A percentile compares a stretch with the other conserved stretches of the same genome.
phyloP scores from a whole-genome alignment of 2,888 invertebrate genomes.

The Tortricodes alternella region DNA sequence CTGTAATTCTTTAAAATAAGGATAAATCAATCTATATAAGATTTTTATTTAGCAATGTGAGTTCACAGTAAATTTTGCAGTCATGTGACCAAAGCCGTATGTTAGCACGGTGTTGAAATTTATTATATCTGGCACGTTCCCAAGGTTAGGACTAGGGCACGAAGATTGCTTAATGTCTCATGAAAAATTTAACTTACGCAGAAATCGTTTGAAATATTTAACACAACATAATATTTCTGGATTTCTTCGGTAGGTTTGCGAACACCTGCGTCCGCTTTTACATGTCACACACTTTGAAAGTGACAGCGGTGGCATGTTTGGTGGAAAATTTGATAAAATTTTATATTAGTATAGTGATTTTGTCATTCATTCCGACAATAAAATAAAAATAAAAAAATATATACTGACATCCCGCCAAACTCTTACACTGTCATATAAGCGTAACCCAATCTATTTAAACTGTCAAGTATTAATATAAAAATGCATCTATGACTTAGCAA shows the following conservation, averaged over 20 bases:
- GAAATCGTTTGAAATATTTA: constrained; percentile 6
- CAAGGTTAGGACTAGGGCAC: constrained; percentile 24
- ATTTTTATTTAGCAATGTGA: constrained; percentile 5
- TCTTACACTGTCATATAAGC: no score
- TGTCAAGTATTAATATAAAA: no score
- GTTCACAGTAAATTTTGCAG: constrained; percentile 10
- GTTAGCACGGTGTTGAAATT: constrained; percentile 10
- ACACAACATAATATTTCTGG: not conserved
- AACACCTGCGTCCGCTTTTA: not conserved
- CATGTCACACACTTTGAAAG: not conserved
- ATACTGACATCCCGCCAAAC: no score
- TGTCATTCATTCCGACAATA: no score
- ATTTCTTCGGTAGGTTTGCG: not conserved
- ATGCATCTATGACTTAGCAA: not conserved
- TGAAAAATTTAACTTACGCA: constrained; percentile 26
- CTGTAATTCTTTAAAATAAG: not conserved
- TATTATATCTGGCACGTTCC: constrained; percentile 13
- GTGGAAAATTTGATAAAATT: not conserved
- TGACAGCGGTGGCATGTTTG: not conserved
- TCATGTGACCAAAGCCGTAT: constrained; percentile 16
- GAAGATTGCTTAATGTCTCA: constrained; percentile 28
- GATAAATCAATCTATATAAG: not conserved
- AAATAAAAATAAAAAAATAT: no score
- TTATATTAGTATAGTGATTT: no score
- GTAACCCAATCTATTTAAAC: no score